Evolutionary conservation across 2,113 vertebrate genomes (phyloP), one percentile per base, ranked within the genome.

Genomic region (Bujurquina vittata): DNA sequence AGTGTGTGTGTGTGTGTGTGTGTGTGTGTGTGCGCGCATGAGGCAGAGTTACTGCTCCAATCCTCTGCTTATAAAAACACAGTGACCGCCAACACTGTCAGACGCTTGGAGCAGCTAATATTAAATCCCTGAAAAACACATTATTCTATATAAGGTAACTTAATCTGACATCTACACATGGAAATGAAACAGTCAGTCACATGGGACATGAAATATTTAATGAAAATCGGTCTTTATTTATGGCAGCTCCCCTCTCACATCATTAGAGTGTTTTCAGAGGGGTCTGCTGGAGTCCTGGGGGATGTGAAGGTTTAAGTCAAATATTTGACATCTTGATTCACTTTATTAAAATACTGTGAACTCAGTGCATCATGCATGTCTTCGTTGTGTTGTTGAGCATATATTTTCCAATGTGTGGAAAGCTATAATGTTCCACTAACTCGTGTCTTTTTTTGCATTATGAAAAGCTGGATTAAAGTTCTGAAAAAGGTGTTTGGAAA

Each of bases 11-110:
- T n/a, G n/a, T n/a, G n/a, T n/a, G n/a, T n/a, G n/a, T n/a, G n/a
- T n/a, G n/a, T 55, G 49, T 37, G 60, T 67, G 37, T 83, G n/a
- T 55, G 52, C 29, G 60, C 58, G 37, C 77, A 54, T 46, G 81
- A 80, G 33, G 26, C 60, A 83, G 82, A 81, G 63, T 79, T 85
- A 60, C 56, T 76, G 43, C 77, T 89, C 59, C 81, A 83, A 80
- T 89, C 80, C 89, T 80, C 86, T 87, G 80, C 83, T 88, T 88
- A 90, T 59, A 49, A 92, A 89, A 92, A 92, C 91, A 92, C 8
- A 86, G 73, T 2, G 20, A 49, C 81, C 1, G 85, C 91, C 88
- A 90, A 69, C 78, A 15, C 84, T 87, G 88, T 77, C 89, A 88
- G 84, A 82, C 65, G 20, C 63, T 84, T 85, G 75, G 75, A 85